Percentiles rank a stretch among this genome's conserved stretches.
phyloP scores from a whole-genome alignment of 2,113 vertebrate genomes.

The Oenanthe oenanthe region DNA sequence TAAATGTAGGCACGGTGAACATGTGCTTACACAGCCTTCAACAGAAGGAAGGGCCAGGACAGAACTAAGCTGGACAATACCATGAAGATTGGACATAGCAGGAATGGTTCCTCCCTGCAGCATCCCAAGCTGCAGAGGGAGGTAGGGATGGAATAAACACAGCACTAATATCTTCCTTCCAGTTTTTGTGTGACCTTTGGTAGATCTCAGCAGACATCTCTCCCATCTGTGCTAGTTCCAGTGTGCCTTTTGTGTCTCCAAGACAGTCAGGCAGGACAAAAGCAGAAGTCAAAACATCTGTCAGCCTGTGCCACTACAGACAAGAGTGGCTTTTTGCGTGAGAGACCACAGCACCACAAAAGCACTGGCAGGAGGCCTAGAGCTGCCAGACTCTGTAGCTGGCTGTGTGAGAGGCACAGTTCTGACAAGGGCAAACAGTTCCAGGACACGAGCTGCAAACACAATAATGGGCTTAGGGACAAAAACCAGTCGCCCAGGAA shows the following conservation, averaged over 20 bases:
- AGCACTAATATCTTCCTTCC: not conserved
- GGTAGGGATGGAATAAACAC: not conserved
- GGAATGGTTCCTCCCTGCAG: not conserved
- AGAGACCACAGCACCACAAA: not conserved
- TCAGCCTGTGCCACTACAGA: not conserved
- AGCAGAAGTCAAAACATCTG: constrained; percentile 44
- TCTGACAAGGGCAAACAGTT: constrained; percentile 49
- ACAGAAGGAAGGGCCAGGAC: not conserved
- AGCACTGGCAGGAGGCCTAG: constrained; percentile 28
- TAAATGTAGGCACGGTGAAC: fast-evolving
- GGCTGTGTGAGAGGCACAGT: not conserved
- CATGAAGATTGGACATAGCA: not conserved
- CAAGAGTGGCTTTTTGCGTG: constrained; percentile 22
- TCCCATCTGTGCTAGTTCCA: not conserved
- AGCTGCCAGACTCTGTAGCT: constrained; percentile 20
- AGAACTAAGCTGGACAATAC: not conserved
- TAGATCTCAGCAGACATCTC: not conserved
- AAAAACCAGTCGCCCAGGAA: not conserved
- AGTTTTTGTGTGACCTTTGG: not conserved
- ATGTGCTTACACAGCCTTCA: not conserved
- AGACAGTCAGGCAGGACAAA: not conserved
- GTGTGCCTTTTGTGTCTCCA: not conserved
- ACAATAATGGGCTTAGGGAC: not conserved
- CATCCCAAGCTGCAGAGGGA: not conserved
- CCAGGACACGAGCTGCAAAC: constrained; percentile 26